A percentile compares a stretch with the other conserved stretches of the same genome.
Conservation (phyloP, 2,888 invertebrate genomes). For the Hirtodrosophila duncani region DNA sequence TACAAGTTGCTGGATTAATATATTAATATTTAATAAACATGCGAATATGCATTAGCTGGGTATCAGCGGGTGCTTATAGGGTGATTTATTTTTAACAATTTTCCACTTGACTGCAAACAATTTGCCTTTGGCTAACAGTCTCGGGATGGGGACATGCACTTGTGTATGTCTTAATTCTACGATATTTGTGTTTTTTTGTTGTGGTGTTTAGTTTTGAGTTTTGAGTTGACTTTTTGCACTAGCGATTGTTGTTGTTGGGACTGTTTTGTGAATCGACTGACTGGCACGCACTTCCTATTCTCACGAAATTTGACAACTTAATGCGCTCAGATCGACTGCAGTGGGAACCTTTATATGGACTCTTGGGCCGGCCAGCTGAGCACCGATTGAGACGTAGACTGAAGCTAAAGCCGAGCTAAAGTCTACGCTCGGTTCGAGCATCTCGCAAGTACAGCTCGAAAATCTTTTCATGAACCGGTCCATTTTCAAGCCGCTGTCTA, state of each 20-base stretch:
- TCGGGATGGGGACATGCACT: too few species aligned
- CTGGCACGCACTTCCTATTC: slow-evolving; percentile 71
- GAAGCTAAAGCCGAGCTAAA: slow-evolving; percentile 11
- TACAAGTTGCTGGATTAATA: too few species aligned
- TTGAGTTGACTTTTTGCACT: slow-evolving; percentile 12
- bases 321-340: slow-evolving; percentile 60
- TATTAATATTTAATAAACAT: neutral
- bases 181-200: too few species aligned
- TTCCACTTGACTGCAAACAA: slow-evolving; percentile 1
- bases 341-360: slow-evolving; percentile 71
- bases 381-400: slow-evolving; percentile 30
- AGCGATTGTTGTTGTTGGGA: slow-evolving; percentile 7
- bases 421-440: slow-evolving; percentile 29
- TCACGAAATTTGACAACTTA: slow-evolving; percentile 70
- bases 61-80: too few species aligned
- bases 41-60: neutral
- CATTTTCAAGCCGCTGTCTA: slow-evolving; percentile 55
- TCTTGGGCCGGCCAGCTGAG: slow-evolving; percentile 52
- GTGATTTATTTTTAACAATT: slow-evolving; percentile 14
- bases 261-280: slow-evolving; percentile 50
- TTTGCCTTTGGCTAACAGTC: too few species aligned
- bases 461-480: slow-evolving; percentile 68
- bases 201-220: neutral
- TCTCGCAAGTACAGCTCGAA: slow-evolving; percentile 35
- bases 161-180: too few species aligned